These are phyloP conservation scores for Euschistus heros DNA, from an alignment of 1,140 invertebrate genomes.

Conservation along the genomic window DNA sequence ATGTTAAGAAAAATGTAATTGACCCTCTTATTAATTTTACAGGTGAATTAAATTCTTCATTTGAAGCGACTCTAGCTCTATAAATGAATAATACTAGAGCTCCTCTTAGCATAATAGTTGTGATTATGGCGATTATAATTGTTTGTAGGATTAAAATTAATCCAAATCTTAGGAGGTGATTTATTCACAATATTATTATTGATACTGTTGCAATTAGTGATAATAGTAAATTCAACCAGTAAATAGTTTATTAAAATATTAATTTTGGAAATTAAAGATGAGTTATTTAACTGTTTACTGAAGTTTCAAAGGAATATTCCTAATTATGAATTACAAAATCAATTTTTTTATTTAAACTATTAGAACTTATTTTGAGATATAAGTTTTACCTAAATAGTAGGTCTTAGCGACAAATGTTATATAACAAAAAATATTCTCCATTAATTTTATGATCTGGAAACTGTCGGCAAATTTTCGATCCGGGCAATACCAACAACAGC, in stretches of 20 bases:
- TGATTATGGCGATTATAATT: slow-evolving; percentile 35
- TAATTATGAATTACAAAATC: slow-evolving; percentile 48
- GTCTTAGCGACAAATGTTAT: no score
- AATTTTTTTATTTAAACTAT: slow-evolving; percentile 49
- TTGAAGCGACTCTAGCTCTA: slow-evolving; percentile 42
- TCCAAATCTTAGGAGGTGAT: slow-evolving; percentile 41
- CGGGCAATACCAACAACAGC: no score
- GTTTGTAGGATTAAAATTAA: slow-evolving; percentile 40
- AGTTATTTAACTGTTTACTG: slow-evolving; percentile 41
- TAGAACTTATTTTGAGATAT: slow-evolving; percentile 44
- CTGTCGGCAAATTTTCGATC: no score
- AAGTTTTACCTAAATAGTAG: no score
- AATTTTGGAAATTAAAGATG: slow-evolving; percentile 48
- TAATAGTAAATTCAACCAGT: slow-evolving; percentile 36
- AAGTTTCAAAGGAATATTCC: slow-evolving; percentile 40
- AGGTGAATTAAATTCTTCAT: slow-evolving; percentile 41
- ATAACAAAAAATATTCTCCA: no score
- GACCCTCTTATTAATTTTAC: slow-evolving; percentile 32
- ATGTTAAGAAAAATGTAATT: slow-evolving; percentile 28
- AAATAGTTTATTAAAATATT: slow-evolving; percentile 39
- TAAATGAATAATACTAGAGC: slow-evolving; percentile 46
- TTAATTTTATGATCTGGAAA: no score
- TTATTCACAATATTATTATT: no score
- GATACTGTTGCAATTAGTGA: slow-evolving; percentile 34
- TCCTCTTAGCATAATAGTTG: slow-evolving; percentile 42